Conservation (phyloP, 2,797 vertebrate genomes). For the Galago senegalensis region DNA sequence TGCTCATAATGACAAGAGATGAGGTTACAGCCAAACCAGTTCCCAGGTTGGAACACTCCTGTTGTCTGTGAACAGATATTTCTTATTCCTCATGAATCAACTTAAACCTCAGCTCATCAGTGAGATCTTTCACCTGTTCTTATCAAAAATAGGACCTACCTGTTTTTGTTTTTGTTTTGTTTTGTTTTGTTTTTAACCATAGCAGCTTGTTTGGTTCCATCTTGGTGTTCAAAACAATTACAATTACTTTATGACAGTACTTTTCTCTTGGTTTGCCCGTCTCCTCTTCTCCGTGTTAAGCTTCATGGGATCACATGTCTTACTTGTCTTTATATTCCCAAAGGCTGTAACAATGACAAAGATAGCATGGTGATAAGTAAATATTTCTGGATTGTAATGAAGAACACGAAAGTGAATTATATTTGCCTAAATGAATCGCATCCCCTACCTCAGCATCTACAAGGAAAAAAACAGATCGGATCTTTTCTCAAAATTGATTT, state of each 20-base stretch:
- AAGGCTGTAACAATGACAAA: background rate
- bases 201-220: background rate
- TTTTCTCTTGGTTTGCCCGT: background rate
- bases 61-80: background rate
- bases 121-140: background rate
- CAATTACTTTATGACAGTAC: background rate
- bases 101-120: background rate
- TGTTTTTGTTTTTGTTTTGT: background rate
- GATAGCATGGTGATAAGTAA: background rate
- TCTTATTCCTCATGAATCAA: background rate
- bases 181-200: background rate
- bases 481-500: background rate
- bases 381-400: background rate
- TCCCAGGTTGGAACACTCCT: background rate
- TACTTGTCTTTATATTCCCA: background rate
- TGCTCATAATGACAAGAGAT: background rate
- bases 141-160: background rate
- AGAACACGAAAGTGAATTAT: background rate
- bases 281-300: background rate
- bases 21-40: background rate
- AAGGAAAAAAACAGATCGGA: background rate
- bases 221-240: background rate
- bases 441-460: background rate
- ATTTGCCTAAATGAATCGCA: background rate
- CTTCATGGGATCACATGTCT: background rate